Evolutionary conservation across 2,113 vertebrate species (phyloP).

Genomic region (Ornithorhynchus anatinus): DNA sequence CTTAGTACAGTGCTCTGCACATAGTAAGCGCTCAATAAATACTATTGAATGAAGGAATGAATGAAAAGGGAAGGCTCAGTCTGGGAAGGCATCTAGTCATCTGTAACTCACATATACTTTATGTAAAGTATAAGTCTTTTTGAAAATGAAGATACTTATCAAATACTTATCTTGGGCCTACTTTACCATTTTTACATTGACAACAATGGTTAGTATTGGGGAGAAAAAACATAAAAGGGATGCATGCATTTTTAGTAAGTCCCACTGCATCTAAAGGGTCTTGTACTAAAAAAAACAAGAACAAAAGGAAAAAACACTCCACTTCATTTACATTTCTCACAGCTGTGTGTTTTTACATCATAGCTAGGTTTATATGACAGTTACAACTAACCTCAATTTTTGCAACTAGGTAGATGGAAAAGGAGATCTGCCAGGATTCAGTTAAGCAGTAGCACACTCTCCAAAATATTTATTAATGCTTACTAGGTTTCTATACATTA

Average conservation of each 20-base stretch:
- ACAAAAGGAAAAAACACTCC: background rate
- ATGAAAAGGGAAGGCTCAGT: too few relatives aligned
- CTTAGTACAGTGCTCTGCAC: too few relatives aligned
- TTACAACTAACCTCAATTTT: constrained; percentile 1
- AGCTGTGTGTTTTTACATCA: background rate
- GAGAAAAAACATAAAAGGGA: background rate
- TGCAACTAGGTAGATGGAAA: constrained; percentile 3
- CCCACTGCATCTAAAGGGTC: constrained; percentile 3
- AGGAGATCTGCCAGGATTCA: background rate
- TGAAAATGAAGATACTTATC: constrained; percentile 40
- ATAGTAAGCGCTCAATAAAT: too few relatives aligned
- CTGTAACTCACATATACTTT: constrained; percentile 16
- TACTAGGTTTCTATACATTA: constrained; percentile 11
- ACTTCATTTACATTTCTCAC: constrained; percentile 9
- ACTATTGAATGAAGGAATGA: too few relatives aligned
- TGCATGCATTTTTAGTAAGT: constrained; percentile 8
- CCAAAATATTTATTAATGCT: background rate
- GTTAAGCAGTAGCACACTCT: background rate
- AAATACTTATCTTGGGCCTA: constrained; percentile 50
- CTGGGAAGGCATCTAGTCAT: too few relatives aligned
- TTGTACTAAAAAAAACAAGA: background rate
- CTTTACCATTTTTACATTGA: constrained; percentile 26
- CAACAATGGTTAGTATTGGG: background rate
- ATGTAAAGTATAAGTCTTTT: constrained; percentile 20
- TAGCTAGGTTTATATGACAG: background rate